These are phyloP conservation scores for Sebastes nivosus DNA, from an alignment of 2,797 vertebrate species.

Conservation along the genomic window DNA sequence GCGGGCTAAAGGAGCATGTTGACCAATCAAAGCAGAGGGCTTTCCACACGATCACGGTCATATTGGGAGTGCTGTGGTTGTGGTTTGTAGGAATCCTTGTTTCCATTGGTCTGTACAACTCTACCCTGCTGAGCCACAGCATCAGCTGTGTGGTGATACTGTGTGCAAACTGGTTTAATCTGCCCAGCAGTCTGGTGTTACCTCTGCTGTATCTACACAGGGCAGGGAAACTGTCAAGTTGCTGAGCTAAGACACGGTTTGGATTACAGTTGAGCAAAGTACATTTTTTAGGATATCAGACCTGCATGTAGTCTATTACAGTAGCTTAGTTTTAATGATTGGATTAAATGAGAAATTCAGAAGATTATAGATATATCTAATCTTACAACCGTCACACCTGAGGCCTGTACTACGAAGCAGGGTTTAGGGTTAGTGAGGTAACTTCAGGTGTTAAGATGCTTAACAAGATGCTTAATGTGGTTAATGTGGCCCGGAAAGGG, in stretches of 20 bases:
- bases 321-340: not conserved
- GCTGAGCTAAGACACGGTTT: not conserved
- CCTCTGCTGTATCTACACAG: not conserved
- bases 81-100: not conserved
- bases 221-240: not conserved
- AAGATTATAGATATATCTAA: not conserved
- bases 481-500: too few relatives aligned
- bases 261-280: not conserved
- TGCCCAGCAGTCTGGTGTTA: not conserved
- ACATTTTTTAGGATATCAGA: not conserved
- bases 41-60: not conserved
- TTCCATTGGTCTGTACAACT: rapidly evolving
- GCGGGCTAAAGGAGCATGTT: not conserved
- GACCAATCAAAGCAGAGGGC: conserved; percentile 15
- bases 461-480: too few relatives aligned
- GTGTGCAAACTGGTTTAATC: not conserved
- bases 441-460: too few relatives aligned
- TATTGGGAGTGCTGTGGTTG: not conserved
- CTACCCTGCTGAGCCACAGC: rapidly evolving
- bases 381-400: not conserved
- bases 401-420: not conserved
- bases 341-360: not conserved
- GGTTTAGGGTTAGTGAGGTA: not conserved
- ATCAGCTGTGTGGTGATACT: rapidly evolving
- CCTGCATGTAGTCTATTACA: not conserved